Conservation (phyloP, 2,113 vertebrate genomes). For the Hippocampus mohnikei region DNA sequence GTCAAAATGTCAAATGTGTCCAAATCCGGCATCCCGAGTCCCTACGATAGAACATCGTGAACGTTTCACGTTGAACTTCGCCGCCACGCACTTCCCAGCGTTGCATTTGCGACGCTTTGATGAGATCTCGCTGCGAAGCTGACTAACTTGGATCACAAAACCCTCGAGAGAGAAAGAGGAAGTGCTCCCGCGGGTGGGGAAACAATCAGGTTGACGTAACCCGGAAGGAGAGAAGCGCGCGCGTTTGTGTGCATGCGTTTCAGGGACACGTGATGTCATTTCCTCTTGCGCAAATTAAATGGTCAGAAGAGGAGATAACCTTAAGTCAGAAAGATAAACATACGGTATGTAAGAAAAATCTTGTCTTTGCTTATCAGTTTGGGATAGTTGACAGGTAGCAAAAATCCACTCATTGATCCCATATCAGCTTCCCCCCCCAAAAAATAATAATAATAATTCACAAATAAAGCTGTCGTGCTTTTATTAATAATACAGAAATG, state of each 20-base stretch:
- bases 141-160: conserved; percentile 52
- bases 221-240: conserved; percentile 59
- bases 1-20: not conserved
- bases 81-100: conserved; percentile 23
- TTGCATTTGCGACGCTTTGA: conserved; percentile 22
- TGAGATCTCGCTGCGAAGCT: conserved; percentile 48
- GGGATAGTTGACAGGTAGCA: not conserved
- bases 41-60: not conserved
- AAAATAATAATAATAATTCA: no score
- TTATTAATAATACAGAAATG: no score
- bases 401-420: not conserved
- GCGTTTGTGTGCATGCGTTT: conserved; percentile 6
- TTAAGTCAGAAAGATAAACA: conserved; percentile 6
- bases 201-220: conserved; percentile 56
- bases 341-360: not conserved
- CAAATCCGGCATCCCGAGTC: not conserved
- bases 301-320: conserved; percentile 45
- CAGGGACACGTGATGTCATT: conserved; percentile 53
- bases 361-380: not conserved
- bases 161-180: conserved; percentile 32
- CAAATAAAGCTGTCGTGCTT: no score
- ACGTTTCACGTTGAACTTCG: conserved; percentile 33
- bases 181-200: conserved; percentile 47
- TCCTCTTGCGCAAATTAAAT: conserved; percentile 56
- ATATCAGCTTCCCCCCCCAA: not conserved